phyloP scores from a whole-genome alignment of 1,140 invertebrate species.

The Glomeris maerens region DNA sequence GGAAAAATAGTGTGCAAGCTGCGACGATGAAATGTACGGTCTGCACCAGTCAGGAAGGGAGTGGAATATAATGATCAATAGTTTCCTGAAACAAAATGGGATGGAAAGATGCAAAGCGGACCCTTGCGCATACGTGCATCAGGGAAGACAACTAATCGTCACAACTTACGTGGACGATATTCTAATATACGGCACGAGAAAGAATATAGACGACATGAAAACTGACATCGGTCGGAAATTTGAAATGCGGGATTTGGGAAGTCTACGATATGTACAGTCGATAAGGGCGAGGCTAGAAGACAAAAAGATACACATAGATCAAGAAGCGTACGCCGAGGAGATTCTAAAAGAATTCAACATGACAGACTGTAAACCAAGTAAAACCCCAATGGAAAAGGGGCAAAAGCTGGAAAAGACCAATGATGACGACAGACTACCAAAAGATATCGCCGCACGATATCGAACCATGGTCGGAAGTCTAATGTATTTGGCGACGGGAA shows the following conservation, averaged over 20 bases:
- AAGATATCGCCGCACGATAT: neutral
- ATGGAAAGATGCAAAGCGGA: neutral
- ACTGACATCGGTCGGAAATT: neutral
- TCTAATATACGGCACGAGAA: too few species aligned
- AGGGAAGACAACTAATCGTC: neutral
- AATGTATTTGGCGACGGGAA: slow-evolving; percentile 5
- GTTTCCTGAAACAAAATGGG: neutral
- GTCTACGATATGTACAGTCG: too few species aligned
- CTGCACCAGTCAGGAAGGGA: neutral
- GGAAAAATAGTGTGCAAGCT: neutral
- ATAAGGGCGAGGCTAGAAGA: too few species aligned
- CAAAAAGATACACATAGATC: neutral
- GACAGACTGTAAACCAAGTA: neutral
- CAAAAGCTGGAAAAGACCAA: neutral
- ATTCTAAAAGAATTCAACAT: neutral
- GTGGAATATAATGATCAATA: neutral
- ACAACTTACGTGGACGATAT: neutral
- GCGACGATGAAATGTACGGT: neutral
- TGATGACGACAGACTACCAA: neutral
- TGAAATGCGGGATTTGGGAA: too few species aligned
- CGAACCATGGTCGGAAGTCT: neutral
- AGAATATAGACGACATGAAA: neutral
- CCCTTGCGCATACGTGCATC: neutral
- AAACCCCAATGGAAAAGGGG: neutral
- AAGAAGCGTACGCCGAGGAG: neutral